Evolutionary conservation across 2,797 vertebrate genomes (phyloP).

Genomic region (Xenops minutus): DNA sequence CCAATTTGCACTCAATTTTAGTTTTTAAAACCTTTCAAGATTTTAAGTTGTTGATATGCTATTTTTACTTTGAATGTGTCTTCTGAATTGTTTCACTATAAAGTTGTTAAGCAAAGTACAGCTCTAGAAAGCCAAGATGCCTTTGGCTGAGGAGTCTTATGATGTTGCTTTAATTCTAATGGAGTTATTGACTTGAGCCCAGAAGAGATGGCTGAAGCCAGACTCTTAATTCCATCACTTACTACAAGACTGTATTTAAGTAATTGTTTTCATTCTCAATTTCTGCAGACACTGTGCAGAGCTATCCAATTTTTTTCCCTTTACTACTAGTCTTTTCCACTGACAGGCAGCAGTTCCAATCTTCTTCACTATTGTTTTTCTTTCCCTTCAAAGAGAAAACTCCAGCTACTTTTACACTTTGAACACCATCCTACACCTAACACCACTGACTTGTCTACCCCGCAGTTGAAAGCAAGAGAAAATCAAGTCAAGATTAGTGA

Average conservation of each 20-base stretch:
- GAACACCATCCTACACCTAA: not conserved
- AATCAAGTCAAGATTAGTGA: not conserved
- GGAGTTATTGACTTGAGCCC: not conserved
- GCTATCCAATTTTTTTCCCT: not conserved
- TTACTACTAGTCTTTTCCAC: not conserved
- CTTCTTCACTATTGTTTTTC: not conserved
- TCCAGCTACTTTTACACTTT: not conserved
- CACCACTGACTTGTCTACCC: not conserved
- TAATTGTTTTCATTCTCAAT: slow-evolving; percentile 21
- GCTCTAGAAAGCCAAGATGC: not conserved
- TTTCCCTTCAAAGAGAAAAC: not conserved
- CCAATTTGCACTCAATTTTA: not conserved
- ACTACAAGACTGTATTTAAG: slow-evolving; percentile 13
- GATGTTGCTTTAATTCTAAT: not conserved
- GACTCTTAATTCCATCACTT: slow-evolving; percentile 18
- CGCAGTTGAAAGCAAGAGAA: not conserved
- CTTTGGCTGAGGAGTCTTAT: not conserved
- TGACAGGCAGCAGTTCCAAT: not conserved
- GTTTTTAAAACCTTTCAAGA: not conserved
- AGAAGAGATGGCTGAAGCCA: slow-evolving; percentile 5
- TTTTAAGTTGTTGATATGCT: not conserved
- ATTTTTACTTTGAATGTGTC: not conserved
- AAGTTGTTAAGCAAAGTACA: not conserved
- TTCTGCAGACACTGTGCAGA: not conserved
- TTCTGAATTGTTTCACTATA: not conserved